Base-by-base conservation (phyloP, 2,888 invertebrate species). In the Melieria omissa region DNA sequence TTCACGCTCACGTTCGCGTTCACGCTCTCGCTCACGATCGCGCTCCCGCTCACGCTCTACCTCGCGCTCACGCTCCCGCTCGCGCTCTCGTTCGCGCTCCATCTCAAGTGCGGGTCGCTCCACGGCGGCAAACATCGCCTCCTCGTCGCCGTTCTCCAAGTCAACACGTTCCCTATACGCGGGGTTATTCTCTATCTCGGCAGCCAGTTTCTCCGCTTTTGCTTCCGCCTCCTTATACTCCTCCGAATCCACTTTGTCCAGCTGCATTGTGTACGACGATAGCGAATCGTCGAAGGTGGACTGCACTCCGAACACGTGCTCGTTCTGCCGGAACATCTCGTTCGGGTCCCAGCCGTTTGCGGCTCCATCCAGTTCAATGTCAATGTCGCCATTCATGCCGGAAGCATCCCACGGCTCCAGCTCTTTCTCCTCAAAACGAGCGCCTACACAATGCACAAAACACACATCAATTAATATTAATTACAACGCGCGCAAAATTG, bases 261-360 rank as follows among this genome's bases (percentile, higher is more conserved):
- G 88, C 76, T 92, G 93, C 80, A 96, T 91, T 76, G 98, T 98
- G 84, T 99, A 99, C 54, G 96, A 95, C n/a, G 93, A 90, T 79
- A 99, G 88, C 74, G 94, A 93, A 82, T 96, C 95, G 84, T 97
- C 96, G 86, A 95, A 99, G 4, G 96, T 96, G 78, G 97, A 95
- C 81, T 93, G 93, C 9, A 98, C 96, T 69, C 98, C 97, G 87
- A 97, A 98, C 77, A 94, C 91, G 84, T 92, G 91, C 86, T 96
- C 95, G 88, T 98, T 98, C 86, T 93, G 95, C 77, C 93, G 90
- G 88, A 99, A 99, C 98, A 99, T 99, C 79, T 98, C 98, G 86
- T 94, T 92, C 3, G 94, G 93, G 89, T 97, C 96, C 98, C 99
- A 99, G 73, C 98, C 98, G 89, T 97, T 97, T 87, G 93, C 91